Percentiles rank a stretch among this genome's conserved stretches.
These are phyloP conservation scores for Calidris pugnax DNA, from an alignment of 2,113 vertebrate genomes.

Conservation along the genomic window DNA sequence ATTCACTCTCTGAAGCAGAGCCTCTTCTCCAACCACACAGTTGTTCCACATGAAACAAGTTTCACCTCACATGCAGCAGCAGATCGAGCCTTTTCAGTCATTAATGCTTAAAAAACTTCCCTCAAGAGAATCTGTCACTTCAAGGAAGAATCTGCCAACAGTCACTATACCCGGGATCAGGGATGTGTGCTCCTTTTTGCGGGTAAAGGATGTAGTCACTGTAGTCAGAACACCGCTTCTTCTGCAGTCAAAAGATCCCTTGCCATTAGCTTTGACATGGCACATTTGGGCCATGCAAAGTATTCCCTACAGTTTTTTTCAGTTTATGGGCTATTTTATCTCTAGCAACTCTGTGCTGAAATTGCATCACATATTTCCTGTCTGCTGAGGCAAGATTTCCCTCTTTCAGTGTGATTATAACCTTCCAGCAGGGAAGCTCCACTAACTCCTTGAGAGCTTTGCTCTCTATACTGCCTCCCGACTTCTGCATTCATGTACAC, in stretches of 20 bases:
- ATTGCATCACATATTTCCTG: conserved; percentile 41
- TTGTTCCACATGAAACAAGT: not conserved
- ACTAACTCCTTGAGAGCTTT: conserved; percentile 36
- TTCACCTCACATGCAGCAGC: not conserved
- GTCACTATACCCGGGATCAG: not conserved
- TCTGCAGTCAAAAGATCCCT: not conserved
- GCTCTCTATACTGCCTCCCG: not conserved
- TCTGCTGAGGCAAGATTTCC: conserved; percentile 30
- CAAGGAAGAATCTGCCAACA: not conserved
- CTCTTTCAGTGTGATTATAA: conserved; percentile 29
- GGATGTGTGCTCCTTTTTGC: not conserved
- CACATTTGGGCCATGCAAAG: not conserved
- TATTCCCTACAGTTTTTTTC: not conserved
- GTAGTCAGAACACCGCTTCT: not conserved
- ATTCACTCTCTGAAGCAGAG: not conserved
- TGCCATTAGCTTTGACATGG: not conserved
- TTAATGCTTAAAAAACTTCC: not conserved
- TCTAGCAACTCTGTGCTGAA: conserved; percentile 10
- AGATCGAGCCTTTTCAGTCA: not conserved
- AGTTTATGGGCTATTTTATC: conserved; percentile 18
- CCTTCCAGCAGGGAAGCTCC: conserved; percentile 51
- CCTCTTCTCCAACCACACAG: not conserved
- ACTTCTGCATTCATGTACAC: not conserved
- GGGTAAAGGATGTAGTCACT: not conserved
- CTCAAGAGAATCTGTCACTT: not conserved